Conservation (phyloP, 1,140 invertebrate species). For the Anagrus nilaparvatae region DNA sequence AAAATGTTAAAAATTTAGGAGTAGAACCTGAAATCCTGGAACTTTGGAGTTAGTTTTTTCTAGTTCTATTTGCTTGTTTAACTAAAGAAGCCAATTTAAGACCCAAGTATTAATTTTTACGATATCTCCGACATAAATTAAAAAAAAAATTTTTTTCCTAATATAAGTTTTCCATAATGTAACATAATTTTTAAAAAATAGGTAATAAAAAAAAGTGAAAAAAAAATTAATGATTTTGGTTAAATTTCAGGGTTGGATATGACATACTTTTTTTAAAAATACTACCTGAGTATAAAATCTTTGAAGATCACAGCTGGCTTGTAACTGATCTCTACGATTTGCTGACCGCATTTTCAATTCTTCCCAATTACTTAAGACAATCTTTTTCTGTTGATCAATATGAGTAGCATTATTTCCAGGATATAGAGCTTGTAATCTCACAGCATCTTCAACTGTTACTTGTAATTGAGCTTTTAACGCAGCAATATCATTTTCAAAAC, state of each 20-base stretch:
- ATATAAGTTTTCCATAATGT: not conserved
- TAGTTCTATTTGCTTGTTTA: too few species aligned
- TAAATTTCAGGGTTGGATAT: too few species aligned
- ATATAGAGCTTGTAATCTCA: constrained; percentile 72
- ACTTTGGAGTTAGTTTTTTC: too few species aligned
- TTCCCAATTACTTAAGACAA: constrained; percentile 78
- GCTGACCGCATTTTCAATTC: constrained; percentile 69
- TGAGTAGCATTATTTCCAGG: constrained; percentile 82
- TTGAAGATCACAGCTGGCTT: constrained; percentile 78
- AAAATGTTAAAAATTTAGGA: too few species aligned
- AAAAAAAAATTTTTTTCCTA: not conserved
- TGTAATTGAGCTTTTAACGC: constrained; percentile 85
- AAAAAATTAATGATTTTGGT: too few species aligned
- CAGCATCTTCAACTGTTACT: constrained; percentile 80
- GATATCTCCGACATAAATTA: too few species aligned
- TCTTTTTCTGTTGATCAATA: constrained; percentile 67
- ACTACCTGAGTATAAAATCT: constrained; percentile 59
- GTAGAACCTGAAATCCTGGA: too few species aligned
- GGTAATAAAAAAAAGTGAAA: not conserved
- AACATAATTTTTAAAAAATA: constrained; percentile 2
- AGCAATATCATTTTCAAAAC: constrained; percentile 86
- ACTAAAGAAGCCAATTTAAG: too few species aligned
- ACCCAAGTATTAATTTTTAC: too few species aligned
- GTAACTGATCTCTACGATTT: constrained; percentile 63
- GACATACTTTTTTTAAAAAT: too few species aligned